phyloP scores from a whole-genome alignment of 2,113 vertebrate species.

The Oxyura jamaicensis region DNA sequence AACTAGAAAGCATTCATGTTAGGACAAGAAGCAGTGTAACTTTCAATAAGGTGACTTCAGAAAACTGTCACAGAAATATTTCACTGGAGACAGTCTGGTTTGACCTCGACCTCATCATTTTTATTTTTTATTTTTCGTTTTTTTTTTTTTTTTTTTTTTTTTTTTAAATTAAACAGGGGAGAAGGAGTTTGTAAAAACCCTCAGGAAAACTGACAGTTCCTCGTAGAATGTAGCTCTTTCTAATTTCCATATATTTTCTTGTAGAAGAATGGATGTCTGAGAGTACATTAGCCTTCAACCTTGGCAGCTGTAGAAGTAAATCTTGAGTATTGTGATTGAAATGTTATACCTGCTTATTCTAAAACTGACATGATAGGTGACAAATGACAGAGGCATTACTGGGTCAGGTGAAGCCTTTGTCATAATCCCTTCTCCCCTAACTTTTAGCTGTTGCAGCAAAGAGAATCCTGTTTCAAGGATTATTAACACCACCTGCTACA shows the following conservation, averaged over 20 bases:
- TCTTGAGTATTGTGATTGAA: conserved; percentile 71
- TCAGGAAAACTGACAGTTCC: conserved; percentile 76
- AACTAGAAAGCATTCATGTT: conserved; percentile 69
- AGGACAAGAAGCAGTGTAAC: conserved; percentile 63
- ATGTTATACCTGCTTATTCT: conserved; percentile 71
- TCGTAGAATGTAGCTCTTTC: conserved; percentile 55
- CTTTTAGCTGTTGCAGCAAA: conserved; percentile 64
- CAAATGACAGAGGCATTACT: conserved; percentile 73
- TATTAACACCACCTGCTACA: conserved; percentile 69
- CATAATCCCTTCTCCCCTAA: conserved; percentile 69
- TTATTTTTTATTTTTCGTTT: no score
- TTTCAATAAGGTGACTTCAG: conserved; percentile 76
- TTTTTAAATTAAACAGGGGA: conserved; percentile 39
- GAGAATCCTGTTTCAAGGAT: conserved; percentile 71
- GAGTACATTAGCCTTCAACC: conserved; percentile 68
- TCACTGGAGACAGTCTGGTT: conserved; percentile 75
- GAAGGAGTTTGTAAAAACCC: conserved; percentile 44
- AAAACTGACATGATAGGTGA: conserved; percentile 70
- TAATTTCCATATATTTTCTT: conserved; percentile 75
- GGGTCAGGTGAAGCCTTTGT: conserved; percentile 72
- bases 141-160: not conserved
- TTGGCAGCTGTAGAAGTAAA: conserved; percentile 68
- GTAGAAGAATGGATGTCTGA: conserved; percentile 71
- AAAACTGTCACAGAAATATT: conserved; percentile 76
- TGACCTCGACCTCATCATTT: conserved; percentile 68